Evolutionary conservation across 2,113 vertebrate species (phyloP).

Genomic region (Elanus axillaris): DNA sequence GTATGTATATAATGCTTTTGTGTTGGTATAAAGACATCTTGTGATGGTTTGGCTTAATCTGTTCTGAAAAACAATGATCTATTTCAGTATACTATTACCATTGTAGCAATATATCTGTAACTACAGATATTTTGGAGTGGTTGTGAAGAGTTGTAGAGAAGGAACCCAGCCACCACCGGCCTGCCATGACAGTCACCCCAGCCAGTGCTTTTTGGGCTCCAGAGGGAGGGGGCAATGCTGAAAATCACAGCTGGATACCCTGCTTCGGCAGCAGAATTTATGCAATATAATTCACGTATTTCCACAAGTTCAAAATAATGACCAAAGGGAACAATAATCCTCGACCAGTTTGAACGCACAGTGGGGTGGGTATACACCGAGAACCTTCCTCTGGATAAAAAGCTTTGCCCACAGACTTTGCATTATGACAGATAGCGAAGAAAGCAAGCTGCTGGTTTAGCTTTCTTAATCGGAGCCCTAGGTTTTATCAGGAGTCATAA

Average conservation of each 20-base stretch:
- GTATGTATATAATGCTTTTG: not conserved
- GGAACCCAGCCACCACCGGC: not conserved
- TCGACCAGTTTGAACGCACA: not conserved
- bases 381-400: not conserved
- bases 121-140: not conserved
- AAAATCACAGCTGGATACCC: not conserved
- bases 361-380: not conserved
- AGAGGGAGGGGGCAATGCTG: not conserved
- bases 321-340: not conserved
- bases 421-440: not conserved
- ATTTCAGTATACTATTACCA: not conserved
- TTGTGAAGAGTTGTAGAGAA: not conserved
- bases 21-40: not conserved
- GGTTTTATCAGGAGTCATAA: not conserved
- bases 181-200: not conserved
- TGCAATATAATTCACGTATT: not conserved
- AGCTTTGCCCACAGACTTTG: not conserved
- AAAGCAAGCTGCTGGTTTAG: not conserved
- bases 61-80: not conserved
- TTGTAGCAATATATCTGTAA: not conserved
- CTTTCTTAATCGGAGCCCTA: not conserved
- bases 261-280: not conserved
- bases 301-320: not conserved
- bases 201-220: not conserved
- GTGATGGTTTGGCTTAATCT: not conserved